A percentile compares a stretch with the other conserved stretches of the same genome.
Conservation (phyloP, 1,140 invertebrate species). For the Mylabris phalerata region DNA sequence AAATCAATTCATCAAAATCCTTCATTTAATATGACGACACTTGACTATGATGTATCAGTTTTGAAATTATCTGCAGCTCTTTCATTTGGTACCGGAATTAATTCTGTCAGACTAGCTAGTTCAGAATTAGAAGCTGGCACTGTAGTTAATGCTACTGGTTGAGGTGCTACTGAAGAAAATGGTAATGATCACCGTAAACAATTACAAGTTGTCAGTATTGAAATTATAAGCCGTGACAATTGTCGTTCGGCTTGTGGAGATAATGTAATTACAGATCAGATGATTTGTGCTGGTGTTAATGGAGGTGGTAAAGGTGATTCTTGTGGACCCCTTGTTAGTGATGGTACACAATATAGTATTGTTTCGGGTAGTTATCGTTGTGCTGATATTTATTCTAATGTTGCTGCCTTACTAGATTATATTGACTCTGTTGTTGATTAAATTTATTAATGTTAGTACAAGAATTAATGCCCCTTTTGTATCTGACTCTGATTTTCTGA, state of each 20-base stretch:
- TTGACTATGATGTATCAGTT: constrained; percentile 13
- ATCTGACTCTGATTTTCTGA: too few species aligned
- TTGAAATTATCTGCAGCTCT: neutral
- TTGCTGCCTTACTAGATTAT: constrained; percentile 29
- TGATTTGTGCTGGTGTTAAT: constrained; percentile 41
- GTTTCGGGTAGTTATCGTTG: constrained; percentile 70
- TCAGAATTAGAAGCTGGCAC: neutral
- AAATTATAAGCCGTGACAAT: constrained; percentile 24
- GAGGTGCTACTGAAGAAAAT: neutral
- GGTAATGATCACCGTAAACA: neutral
- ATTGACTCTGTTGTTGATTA: too few species aligned
- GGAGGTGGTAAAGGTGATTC: constrained; percentile 30
- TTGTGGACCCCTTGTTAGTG: constrained; percentile 48
- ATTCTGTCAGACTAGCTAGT: neutral
- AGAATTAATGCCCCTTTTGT: too few species aligned
- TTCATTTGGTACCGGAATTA: neutral
- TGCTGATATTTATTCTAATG: constrained; percentile 64
- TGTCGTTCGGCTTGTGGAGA: constrained; percentile 11
- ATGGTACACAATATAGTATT: constrained; percentile 44
- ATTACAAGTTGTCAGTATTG: constrained; percentile 25
- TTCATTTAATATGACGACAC: neutral
- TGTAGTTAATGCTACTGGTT: neutral
- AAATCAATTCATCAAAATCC: neutral
- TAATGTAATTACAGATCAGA: constrained; percentile 1
- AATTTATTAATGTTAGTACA: too few species aligned